phyloP scores from a whole-genome alignment of 2,113 vertebrate genomes.

The Pedetes capensis region DNA sequence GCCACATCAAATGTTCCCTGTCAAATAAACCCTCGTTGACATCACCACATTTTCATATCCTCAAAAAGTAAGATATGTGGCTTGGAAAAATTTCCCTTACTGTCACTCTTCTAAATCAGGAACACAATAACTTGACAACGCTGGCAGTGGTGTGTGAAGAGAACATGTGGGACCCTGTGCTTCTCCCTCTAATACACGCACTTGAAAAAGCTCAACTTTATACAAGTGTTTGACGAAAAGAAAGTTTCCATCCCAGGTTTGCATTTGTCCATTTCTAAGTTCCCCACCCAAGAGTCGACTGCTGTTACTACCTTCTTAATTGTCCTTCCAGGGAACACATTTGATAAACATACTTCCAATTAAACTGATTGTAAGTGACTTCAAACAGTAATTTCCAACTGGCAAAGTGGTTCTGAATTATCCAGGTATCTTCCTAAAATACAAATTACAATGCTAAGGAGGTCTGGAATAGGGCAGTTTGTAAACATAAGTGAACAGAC shows the following conservation, averaged over 20 bases:
- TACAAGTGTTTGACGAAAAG: neutral
- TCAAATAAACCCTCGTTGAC: constrained; percentile 41
- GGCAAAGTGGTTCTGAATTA: neutral
- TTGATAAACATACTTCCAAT: neutral
- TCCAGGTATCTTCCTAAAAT: neutral
- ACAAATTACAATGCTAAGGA: neutral
- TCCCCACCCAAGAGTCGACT: neutral
- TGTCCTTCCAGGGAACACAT: neutral
- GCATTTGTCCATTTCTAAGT: neutral
- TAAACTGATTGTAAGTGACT: neutral
- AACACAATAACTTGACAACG: fast-evolving
- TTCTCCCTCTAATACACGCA: neutral
- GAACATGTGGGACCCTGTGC: fast-evolving
- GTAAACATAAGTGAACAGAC: neutral
- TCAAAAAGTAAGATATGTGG: constrained; percentile 26
- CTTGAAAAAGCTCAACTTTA: neutral
- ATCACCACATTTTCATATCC: constrained; percentile 70
- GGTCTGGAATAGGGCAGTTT: neutral
- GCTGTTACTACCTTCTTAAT: neutral
- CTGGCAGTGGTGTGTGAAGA: neutral
- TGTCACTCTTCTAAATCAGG: neutral
- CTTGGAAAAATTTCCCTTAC: neutral
- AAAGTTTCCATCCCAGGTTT: neutral
- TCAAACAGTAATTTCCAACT: neutral
- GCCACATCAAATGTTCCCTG: neutral